Conservation (phyloP, 2,888 invertebrate species). For the Pandemis corylana region DNA sequence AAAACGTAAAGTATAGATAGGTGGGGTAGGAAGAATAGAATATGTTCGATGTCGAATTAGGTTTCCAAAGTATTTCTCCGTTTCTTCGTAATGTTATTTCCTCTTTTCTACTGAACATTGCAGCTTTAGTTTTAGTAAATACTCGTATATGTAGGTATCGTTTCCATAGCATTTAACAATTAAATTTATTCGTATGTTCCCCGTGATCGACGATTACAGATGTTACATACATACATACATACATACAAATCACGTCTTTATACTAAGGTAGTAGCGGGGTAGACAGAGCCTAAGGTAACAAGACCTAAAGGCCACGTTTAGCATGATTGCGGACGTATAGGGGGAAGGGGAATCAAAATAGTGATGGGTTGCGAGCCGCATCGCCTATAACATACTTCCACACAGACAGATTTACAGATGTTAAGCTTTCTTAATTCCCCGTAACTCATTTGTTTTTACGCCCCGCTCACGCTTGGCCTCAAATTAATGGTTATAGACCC, state of each 20-base stretch:
- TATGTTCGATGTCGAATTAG: neutral
- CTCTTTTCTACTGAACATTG: neutral
- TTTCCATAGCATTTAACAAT: neutral
- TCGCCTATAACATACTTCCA: no score
- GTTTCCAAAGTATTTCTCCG: neutral
- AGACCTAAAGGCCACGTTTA: no score
- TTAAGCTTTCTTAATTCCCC: slow-evolving; percentile 12
- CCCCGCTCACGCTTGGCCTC: slow-evolving; percentile 19
- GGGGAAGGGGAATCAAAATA: no score
- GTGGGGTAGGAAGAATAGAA: no score
- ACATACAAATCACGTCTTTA: no score
- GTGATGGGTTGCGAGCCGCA: no score
- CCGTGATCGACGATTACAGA: neutral
- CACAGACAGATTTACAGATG: neutral
- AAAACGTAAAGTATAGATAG: neutral
- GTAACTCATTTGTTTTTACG: slow-evolving; percentile 12
- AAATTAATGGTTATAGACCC: slow-evolving; percentile 36
- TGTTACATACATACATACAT: neutral
- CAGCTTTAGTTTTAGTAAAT: no score
- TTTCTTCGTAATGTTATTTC: neutral
- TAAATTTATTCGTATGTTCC: neutral
- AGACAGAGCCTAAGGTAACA: no score
- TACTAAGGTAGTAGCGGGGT: no score
- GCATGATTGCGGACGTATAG: no score
- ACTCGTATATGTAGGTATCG: neutral